Evolutionary conservation across 2,797 vertebrate species (phyloP), one percentile per base, ranked within the genome.

Genomic region (Coranthus polyacanthus): DNA sequence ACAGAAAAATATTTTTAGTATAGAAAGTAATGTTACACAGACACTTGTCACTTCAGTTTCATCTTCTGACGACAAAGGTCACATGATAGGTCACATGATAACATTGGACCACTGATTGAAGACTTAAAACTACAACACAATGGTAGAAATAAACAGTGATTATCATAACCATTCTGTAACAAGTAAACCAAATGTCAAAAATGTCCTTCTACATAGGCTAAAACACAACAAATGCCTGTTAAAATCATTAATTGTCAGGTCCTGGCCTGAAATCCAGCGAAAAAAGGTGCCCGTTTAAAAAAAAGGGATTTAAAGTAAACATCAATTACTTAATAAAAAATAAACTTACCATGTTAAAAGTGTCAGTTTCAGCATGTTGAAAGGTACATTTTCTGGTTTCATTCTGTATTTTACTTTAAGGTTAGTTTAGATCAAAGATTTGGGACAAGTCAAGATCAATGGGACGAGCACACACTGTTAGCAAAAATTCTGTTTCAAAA

Each of bases 61-160:
- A 70, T 72, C 72, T 78, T 37, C 69, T 71, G 56, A 75, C 75
- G 82, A 84, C 68, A 66, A 81, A 85, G 87, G 83, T 88, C 85
- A 84, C 71, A 84, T 84, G 66, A 90, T 84, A 89, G 90, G 86
- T 91, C 86, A 87, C 92, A 91, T 89, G 85, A 92, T 89, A 88
- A 86, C 71, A 77, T 73, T 72, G 72, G 79, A 87, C 80, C 84
- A 62, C 21, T 79, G 51, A 76, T 47, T 75, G 69, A 21, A 79
- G 18, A 85, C 75, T 44, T 56, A 29, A 26, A 60, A 54, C 62
- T 44, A 45, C 22, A 57, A 51, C 34, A 51, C 43, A 55, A 75
- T 22, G 43, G n/a, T n/a, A 16, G 16, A 50, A 65, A 44, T n/a
- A 57, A 45, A 36, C 5, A 5, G 22, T 24, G 22, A 24, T 24